Percentiles rank a stretch among this genome's conserved stretches.
Evolutionary conservation across 2,888 invertebrate species (phyloP).

Genomic region (Hipparchia sbordonii): DNA sequence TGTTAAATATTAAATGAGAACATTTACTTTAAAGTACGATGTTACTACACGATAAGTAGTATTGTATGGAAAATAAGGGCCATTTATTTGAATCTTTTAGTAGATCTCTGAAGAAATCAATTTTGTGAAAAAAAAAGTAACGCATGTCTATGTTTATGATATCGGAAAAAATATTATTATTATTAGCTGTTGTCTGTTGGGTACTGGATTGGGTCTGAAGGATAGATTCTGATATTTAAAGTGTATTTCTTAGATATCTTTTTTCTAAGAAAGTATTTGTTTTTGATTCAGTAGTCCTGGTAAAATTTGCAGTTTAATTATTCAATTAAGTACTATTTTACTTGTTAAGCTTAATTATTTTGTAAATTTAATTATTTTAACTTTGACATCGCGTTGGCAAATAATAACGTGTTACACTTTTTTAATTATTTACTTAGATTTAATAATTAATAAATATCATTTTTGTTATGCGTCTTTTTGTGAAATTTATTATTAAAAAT

Average conservation of each 20-base stretch:
- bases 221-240: background rate
- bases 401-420: conserved; percentile 26
- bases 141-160: background rate
- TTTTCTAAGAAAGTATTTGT: background rate
- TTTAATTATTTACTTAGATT: conserved; percentile 22
- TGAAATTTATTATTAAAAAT: conserved; percentile 40
- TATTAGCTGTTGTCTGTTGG: background rate
- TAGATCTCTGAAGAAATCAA: too few relatives aligned
- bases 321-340: background rate
- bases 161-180: background rate
- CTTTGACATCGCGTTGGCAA: conserved; percentile 25
- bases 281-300: conserved; percentile 2
- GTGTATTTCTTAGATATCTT: background rate
- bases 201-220: too few relatives aligned
- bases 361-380: conserved; percentile 16
- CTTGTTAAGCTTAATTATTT: conserved; percentile 3
- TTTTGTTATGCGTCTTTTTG: conserved; percentile 38
- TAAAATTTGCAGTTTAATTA: conserved; percentile 6
- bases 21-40: too few relatives aligned
- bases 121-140: background rate
- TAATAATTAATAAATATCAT: conserved; percentile 16
- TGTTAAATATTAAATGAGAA: too few relatives aligned
- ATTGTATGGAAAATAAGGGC: too few relatives aligned
- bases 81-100: too few relatives aligned
- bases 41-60: too few relatives aligned